A percentile compares a stretch with the other conserved stretches of the same genome.
phyloP scores from a whole-genome alignment of 1,140 invertebrate species.

The Dolichoris vasculosae region DNA sequence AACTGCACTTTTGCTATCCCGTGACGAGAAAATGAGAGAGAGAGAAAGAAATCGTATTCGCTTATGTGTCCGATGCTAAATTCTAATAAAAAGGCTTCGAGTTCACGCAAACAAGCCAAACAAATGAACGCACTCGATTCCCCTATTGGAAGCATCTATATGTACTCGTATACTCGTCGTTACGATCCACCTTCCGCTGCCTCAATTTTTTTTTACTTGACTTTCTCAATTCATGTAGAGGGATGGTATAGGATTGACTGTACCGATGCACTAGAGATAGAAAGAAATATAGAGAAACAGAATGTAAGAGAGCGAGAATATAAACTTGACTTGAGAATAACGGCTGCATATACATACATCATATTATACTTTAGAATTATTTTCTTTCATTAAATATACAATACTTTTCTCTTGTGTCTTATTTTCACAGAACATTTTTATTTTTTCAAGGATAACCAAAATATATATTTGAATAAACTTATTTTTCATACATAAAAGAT shows the following conservation, averaged over 20 bases:
- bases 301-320: neutral
- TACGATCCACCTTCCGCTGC: conserved; percentile 21
- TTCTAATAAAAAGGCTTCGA: conserved; percentile 35
- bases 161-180: conserved; percentile 19
- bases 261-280: neutral
- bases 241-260: neutral
- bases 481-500: too few relatives aligned
- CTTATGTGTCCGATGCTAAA: neutral
- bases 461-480: too few relatives aligned
- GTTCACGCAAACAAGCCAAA: conserved; percentile 14
- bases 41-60: neutral
- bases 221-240: neutral
- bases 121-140: conserved; percentile 39
- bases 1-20: neutral
- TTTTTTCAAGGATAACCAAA: neutral
- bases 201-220: neutral
- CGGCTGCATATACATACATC: conserved; percentile 33
- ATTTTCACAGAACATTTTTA: neutral
- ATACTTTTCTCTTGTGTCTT: conserved; percentile 34
- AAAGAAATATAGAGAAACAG: neutral
- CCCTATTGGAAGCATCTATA: conserved; percentile 15
- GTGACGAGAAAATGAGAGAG: neutral
- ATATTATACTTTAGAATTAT: conserved; percentile 51
- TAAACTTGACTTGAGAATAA: neutral
- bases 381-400: conserved; percentile 63